Conservation (phyloP, 1,140 invertebrate genomes). For the Sitobion miscanthi region DNA sequence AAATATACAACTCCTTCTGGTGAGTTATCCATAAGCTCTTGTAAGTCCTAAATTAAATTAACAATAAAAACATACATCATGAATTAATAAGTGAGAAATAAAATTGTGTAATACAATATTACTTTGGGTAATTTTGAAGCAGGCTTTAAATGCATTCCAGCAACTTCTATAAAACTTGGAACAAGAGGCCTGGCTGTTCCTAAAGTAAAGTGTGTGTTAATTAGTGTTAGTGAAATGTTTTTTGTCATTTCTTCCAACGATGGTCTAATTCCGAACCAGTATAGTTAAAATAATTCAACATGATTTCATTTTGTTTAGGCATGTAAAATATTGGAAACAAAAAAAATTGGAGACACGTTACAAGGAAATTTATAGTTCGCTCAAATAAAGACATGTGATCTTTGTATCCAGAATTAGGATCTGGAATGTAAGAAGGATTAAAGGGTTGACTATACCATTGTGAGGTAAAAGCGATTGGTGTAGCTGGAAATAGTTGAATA, state of each 20-base stretch:
- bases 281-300: slow-evolving; percentile 58
- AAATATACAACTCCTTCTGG: slow-evolving; percentile 60
- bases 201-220: slow-evolving; percentile 60
- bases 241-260: slow-evolving; percentile 58
- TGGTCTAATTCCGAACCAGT: slow-evolving; percentile 58
- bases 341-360: neutral
- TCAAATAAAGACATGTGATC: slow-evolving; percentile 25
- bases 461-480: neutral
- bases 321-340: slow-evolving; percentile 58
- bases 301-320: slow-evolving; percentile 58
- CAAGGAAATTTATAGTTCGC: slow-evolving; percentile 13
- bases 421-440: slow-evolving; percentile 66
- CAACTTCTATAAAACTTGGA: slow-evolving; percentile 68
- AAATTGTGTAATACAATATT: neutral
- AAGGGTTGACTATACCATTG: slow-evolving; percentile 45
- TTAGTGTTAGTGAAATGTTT: slow-evolving; percentile 58
- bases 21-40: slow-evolving; percentile 59
- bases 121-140: slow-evolving; percentile 60
- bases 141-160: slow-evolving; percentile 66
- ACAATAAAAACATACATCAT: neutral
- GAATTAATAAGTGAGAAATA: slow-evolving; percentile 61
- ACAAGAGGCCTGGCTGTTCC: slow-evolving; percentile 63
- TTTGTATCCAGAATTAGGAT: slow-evolving; percentile 50
- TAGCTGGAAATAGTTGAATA: slow-evolving; percentile 25
- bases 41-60: slow-evolving; percentile 38